phyloP scores from a whole-genome alignment of 2,113 vertebrate species.

The Muscicapa adusta region DNA sequence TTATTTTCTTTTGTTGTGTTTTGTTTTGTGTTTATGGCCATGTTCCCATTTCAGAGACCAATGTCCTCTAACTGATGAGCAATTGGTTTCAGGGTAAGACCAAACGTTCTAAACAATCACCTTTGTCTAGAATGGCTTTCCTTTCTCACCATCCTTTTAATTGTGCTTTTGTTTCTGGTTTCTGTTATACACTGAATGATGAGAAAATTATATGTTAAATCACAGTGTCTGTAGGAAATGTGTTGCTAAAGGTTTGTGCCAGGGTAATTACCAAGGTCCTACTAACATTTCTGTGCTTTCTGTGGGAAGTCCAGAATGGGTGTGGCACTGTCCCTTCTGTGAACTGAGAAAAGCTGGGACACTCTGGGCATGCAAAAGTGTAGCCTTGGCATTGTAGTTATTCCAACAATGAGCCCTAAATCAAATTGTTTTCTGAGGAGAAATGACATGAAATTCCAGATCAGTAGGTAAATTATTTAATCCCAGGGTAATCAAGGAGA shows the following conservation, averaged over 20 bases:
- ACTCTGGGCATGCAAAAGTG: not conserved
- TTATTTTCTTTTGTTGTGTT: constrained; percentile 63
- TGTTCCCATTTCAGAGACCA: constrained; percentile 94
- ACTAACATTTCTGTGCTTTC: constrained; percentile 45
- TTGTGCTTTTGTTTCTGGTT: constrained; percentile 67
- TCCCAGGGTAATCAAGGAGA: not conserved
- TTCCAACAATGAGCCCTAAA: not conserved
- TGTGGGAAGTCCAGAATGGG: not conserved
- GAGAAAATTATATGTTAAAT: constrained; percentile 53
- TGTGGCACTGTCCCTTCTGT: not conserved
- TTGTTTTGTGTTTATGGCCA: constrained; percentile 78
- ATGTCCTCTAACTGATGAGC: constrained; percentile 90
- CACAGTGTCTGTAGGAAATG: not conserved
- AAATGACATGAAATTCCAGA: not conserved
- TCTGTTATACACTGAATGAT: constrained; percentile 54
- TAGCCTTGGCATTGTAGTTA: not conserved
- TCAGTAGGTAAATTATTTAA: not conserved
- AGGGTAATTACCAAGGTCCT: constrained; percentile 14
- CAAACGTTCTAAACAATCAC: constrained; percentile 76
- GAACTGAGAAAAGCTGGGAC: not conserved
- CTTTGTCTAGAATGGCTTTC: constrained; percentile 78
- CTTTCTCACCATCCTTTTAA: constrained; percentile 64
- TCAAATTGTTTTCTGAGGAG: not conserved
- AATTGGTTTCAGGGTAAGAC: constrained; percentile 96
- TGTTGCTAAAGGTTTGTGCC: not conserved